phyloP scores from a whole-genome alignment of 2,113 vertebrate genomes.

The Fulica atra region DNA sequence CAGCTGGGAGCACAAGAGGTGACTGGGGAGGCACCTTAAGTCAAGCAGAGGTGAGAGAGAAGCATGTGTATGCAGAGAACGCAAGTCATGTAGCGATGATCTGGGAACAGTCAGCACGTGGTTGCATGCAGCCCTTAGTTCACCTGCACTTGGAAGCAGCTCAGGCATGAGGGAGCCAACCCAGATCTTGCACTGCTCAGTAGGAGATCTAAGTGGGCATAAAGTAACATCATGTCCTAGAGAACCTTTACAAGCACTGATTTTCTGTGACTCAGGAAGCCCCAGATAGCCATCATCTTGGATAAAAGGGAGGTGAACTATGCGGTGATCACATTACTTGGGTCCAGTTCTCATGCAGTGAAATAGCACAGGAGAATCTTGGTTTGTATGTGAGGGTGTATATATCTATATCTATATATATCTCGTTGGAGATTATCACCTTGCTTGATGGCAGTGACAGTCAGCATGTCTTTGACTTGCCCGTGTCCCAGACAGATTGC shows the following conservation, averaged over 20 bases:
- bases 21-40: not conserved
- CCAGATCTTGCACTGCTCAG: not conserved
- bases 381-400: not conserved
- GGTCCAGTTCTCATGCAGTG: not conserved
- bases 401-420: fast-evolving
- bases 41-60: not conserved
- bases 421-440: not conserved
- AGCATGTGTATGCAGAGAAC: not conserved
- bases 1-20: not conserved
- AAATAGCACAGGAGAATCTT: not conserved
- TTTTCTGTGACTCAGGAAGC: not conserved
- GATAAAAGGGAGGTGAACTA: not conserved
- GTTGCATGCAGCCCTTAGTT: not conserved
- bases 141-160: not conserved
- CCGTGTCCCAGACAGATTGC: not conserved
- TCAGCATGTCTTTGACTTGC: not conserved
- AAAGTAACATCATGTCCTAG: not conserved
- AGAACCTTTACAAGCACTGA: not conserved
- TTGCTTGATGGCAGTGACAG: not conserved
- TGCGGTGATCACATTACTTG: not conserved
- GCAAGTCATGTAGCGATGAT: not conserved
- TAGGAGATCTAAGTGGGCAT: not conserved
- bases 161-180: fast-evolving
- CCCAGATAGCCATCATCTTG: not conserved
- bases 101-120: not conserved